Conservation (phyloP, 1,140 invertebrate species). For the Trichogramma pretiosum region DNA sequence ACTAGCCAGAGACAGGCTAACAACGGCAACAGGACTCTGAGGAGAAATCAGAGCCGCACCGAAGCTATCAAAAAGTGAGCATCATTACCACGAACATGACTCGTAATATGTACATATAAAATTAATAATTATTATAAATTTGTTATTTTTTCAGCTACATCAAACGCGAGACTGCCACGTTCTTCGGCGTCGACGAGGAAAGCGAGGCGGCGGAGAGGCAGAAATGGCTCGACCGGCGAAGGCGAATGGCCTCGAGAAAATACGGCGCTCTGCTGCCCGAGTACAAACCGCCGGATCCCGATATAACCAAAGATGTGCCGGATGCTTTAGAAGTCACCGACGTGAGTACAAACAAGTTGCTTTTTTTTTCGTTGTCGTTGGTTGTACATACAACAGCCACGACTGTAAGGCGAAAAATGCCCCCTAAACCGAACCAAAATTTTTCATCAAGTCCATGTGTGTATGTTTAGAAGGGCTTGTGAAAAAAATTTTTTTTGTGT, state of each 20-base stretch:
- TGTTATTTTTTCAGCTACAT: conserved; percentile 49
- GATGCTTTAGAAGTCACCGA: conserved; percentile 39
- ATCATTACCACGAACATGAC: no score
- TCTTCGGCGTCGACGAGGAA: conserved; percentile 69
- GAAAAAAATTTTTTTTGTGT: no score
- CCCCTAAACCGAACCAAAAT: not conserved
- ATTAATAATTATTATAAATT: not conserved
- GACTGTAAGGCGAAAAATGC: not conserved
- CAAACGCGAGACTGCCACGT: conserved; percentile 65
- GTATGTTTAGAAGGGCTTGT: not conserved
- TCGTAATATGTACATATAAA: no score
- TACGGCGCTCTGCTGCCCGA: conserved; percentile 57
- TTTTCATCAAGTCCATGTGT: not conserved
- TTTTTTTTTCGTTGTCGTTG: not conserved
- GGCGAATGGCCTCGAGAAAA: conserved; percentile 61
- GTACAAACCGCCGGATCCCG: conserved; percentile 49
- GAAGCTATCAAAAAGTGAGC: conserved; percentile 40
- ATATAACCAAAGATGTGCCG: conserved; percentile 50
- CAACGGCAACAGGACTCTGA: conserved; percentile 27
- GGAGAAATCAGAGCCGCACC: conserved; percentile 36
- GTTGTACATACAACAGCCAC: no score
- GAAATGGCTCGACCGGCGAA: conserved; percentile 65
- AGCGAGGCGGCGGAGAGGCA: conserved; percentile 60
- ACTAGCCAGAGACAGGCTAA: no score
- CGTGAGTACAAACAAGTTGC: conserved; percentile 21